These are phyloP conservation scores for Scaptomyza graminum DNA, from an alignment of 1,140 invertebrate species.

Conservation along the genomic window DNA sequence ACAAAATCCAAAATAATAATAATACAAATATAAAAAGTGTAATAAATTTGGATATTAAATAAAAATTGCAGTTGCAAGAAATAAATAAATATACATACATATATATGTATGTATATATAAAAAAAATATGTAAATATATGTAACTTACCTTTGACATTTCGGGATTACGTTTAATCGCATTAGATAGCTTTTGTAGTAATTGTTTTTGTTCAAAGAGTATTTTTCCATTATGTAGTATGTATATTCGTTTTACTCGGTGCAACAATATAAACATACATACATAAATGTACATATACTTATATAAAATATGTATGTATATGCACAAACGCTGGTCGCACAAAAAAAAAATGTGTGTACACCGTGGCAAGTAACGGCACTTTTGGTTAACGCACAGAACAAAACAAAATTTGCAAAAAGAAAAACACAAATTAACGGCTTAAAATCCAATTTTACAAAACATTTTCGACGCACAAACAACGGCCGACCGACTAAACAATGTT, in stretches of 20 bases:
- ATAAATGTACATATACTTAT: too few species aligned
- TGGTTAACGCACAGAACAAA: background rate
- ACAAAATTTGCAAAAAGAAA: conserved; percentile 1
- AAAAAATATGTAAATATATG: too few species aligned
- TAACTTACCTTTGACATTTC: background rate
- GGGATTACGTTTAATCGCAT: background rate
- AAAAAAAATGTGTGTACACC: too few species aligned
- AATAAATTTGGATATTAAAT: conserved; percentile 31
- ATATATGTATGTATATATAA: background rate
- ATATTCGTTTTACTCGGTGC: background rate
- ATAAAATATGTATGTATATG: too few species aligned
- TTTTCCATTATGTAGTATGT: too few species aligned
- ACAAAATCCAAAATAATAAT: conserved; percentile 6
- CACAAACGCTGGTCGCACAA: too few species aligned
- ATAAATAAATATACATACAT: background rate
- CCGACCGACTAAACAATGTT: background rate
- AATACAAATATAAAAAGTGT: conserved; percentile 6
- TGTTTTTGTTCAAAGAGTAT: background rate
- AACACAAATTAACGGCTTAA: conserved; percentile 9
- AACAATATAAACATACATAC: too few species aligned
- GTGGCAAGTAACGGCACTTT: background rate
- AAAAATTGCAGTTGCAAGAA: conserved; percentile 5
- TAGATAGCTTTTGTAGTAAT: background rate
- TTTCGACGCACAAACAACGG: conserved; percentile 8
- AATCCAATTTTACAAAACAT: background rate